Conservation (phyloP, 2,797 vertebrate species). For the Taeniopygia guttata region DNA sequence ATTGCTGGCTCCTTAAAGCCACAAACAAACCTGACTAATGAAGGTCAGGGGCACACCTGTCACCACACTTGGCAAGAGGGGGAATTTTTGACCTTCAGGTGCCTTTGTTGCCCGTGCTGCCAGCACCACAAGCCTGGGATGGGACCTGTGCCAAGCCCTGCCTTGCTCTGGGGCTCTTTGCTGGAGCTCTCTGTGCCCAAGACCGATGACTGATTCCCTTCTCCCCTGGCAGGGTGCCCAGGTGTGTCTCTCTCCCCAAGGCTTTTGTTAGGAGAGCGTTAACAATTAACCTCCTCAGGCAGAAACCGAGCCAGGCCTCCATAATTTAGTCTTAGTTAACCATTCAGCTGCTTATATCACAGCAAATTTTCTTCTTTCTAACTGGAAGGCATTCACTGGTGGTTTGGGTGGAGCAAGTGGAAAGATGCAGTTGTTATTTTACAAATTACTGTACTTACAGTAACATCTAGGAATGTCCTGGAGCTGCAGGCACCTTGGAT, state of each 20-base stretch:
- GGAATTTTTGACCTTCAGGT: slow-evolving; percentile 15
- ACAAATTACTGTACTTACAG: background rate
- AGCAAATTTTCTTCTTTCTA: background rate
- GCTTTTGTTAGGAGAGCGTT: slow-evolving; percentile 22
- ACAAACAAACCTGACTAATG: background rate
- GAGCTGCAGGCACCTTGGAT: background rate
- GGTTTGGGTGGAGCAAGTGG: background rate
- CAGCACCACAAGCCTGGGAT: background rate
- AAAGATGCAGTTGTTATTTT: background rate
- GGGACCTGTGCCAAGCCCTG: background rate
- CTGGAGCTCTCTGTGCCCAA: background rate
- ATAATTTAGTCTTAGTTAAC: background rate
- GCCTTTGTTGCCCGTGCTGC: background rate
- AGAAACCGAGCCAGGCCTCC: slow-evolving; percentile 15
- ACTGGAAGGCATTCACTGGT: background rate
- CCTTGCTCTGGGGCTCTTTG: background rate
- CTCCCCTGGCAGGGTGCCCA: background rate
- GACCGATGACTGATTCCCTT: background rate
- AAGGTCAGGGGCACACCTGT: slow-evolving; percentile 7
- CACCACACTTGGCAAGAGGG: background rate
- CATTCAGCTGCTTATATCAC: slow-evolving; percentile 38
- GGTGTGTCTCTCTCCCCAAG: background rate
- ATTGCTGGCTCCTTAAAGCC: background rate
- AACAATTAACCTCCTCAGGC: slow-evolving; percentile 61
- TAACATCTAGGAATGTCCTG: background rate